A percentile compares a stretch with the other conserved stretches of the same genome.
phyloP scores from a whole-genome alignment of 1,140 invertebrate species.

The Drosophila lacteicornis region DNA sequence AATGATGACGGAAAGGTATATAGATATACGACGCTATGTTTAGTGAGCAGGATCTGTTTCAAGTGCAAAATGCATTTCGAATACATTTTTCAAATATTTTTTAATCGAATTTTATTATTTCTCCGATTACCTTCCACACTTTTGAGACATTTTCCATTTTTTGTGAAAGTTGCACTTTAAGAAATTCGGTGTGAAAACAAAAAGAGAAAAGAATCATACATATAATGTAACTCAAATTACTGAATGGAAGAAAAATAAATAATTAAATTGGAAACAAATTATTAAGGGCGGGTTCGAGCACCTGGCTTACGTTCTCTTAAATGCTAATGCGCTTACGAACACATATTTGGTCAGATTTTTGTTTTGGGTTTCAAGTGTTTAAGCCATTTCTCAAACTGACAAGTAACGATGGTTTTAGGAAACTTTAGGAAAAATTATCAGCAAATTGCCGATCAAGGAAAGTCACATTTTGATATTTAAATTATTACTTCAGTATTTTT shows the following conservation, averaged over 20 bases:
- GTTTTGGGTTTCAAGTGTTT: background rate
- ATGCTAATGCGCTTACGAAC: constrained; percentile 46
- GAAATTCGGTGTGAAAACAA: constrained; percentile 56
- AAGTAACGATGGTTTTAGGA: constrained; percentile 11
- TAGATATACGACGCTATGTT: constrained; percentile 36
- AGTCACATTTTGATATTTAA: background rate
- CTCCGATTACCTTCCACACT: constrained; percentile 44
- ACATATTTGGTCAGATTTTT: constrained; percentile 68
- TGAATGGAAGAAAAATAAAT: constrained; percentile 70
- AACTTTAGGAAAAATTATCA: too few relatives aligned
- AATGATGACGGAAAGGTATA: constrained; percentile 48
- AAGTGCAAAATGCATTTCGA: constrained; percentile 69
- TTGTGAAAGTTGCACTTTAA: constrained; percentile 52
- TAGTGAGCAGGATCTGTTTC: constrained; percentile 60
- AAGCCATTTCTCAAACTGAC: background rate
- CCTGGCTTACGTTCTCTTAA: constrained; percentile 36
- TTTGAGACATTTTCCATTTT: constrained; percentile 32
- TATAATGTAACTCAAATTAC: constrained; percentile 70
- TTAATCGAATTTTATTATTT: constrained; percentile 51
- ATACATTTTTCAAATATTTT: constrained; percentile 67
- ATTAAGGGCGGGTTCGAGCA: constrained; percentile 3
- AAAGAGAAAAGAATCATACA: constrained; percentile 59
- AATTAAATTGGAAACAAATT: constrained; percentile 44
- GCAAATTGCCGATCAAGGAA: background rate
- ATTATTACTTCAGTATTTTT: background rate